Evolutionary conservation across 92 coral and sea anemone genomes (phyloP).

Genomic region (Nematostella vectensis): DNA sequence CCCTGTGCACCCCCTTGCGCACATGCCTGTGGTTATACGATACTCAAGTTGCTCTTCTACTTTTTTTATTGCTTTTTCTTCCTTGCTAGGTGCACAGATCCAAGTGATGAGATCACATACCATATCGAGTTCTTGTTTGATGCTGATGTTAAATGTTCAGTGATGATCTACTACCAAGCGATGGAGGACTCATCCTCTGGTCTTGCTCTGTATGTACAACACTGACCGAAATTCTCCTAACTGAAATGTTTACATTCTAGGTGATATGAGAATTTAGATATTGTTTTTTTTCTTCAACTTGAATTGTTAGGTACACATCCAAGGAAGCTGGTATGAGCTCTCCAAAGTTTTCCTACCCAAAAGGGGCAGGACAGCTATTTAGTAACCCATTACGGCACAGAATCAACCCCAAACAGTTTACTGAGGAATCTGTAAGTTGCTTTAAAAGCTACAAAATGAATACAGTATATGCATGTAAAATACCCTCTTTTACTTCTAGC

Average conservation of each 20-base stretch:
- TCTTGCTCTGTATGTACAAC: constrained; percentile 83
- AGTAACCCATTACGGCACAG: constrained; percentile 63
- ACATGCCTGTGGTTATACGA: too few species aligned
- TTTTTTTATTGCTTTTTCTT: neutral
- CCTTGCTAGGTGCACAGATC: constrained; percentile 26
- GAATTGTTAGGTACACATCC: constrained; percentile 74
- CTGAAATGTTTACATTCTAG: too few species aligned
- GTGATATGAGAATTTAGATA: too few species aligned
- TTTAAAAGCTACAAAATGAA: neutral
- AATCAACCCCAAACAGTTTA: constrained; percentile 55
- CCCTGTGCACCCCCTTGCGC: too few species aligned
- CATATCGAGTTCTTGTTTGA: constrained; percentile 85
- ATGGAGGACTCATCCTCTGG: constrained; percentile 84
- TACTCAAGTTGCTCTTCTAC: too few species aligned
- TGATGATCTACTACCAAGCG: constrained; percentile 75
- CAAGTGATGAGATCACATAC: constrained; percentile 47
- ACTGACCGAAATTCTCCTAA: neutral
- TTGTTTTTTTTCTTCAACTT: too few species aligned
- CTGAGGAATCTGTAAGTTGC: constrained; percentile 57
- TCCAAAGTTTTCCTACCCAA: constrained; percentile 55
- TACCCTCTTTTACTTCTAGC: neutral
- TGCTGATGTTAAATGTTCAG: constrained; percentile 86
- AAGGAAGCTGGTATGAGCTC: constrained; percentile 66
- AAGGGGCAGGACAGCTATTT: constrained; percentile 85
- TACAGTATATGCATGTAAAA: neutral